Conservation (phyloP, 1,140 invertebrate species). For the Brachionus rotundiformis region DNA sequence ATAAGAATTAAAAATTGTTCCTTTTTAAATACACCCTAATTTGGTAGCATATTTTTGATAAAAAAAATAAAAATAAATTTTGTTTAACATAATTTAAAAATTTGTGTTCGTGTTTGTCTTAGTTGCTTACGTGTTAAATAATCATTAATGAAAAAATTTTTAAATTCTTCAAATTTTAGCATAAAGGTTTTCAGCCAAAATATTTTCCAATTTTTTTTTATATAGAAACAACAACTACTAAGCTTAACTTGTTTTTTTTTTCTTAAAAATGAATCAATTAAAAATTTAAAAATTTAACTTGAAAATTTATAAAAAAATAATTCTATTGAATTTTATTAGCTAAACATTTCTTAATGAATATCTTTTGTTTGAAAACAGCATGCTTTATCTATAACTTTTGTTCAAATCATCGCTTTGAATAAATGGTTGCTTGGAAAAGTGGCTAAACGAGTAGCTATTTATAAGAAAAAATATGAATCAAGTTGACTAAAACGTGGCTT, state of each 20-base stretch:
- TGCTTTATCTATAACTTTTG: constrained; percentile 1
- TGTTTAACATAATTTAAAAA: constrained; percentile 1
- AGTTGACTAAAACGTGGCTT: constrained; percentile 36
- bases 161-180: not conserved
- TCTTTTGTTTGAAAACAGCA: constrained; percentile 13
- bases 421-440: not conserved
- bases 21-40: constrained; percentile 4
- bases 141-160: not conserved
- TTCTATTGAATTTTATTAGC: not conserved
- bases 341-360: constrained; percentile 22
- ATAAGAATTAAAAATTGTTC: not conserved
- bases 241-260: not conserved
- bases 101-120: not conserved
- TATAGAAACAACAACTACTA: not conserved
- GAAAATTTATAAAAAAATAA: constrained; percentile 20
- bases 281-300: not conserved
- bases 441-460: constrained; percentile 21
- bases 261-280: not conserved
- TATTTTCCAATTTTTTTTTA: not conserved
- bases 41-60: constrained; percentile 12
- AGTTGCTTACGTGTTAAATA: constrained; percentile 30
- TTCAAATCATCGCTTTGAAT: not conserved
- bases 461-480: constrained; percentile 33
- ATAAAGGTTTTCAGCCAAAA: not conserved
- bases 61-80: not conserved